Conservation (phyloP, 2,888 invertebrate genomes). For the Tuta absoluta region DNA sequence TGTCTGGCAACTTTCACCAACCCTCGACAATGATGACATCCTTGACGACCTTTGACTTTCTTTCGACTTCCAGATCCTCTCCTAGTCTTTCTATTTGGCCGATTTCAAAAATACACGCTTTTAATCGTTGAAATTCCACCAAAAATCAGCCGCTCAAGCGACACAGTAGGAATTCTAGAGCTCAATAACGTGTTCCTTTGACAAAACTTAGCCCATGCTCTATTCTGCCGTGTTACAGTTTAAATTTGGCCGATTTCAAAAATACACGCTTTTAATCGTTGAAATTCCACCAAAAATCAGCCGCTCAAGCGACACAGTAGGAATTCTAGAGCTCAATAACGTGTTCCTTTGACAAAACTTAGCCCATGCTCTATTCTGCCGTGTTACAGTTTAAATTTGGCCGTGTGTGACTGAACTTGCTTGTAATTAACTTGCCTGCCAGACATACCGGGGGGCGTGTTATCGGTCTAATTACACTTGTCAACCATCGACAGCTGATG, state of each 20-base stretch:
- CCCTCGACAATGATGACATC: too few relatives aligned
- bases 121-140: neutral
- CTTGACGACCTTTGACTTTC: too few relatives aligned
- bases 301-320: neutral
- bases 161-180: neutral
- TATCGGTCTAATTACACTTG: slow-evolving; percentile 10
- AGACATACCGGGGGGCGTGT: slow-evolving; percentile 1
- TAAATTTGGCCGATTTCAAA: neutral
- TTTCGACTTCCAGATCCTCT: too few relatives aligned
- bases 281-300: neutral
- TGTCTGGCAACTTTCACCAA: too few relatives aligned
- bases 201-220: neutral
- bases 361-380: neutral
- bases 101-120: neutral
- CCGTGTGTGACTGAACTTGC: neutral
- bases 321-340: neutral
- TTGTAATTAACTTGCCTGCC: slow-evolving; percentile 9
- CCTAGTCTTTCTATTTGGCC: too few relatives aligned
- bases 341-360: neutral
- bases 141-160: neutral
- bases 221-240: neutral
- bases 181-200: neutral
- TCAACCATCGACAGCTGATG: slow-evolving; percentile 14
- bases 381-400: neutral
- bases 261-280: neutral